Evolutionary conservation across 2,113 vertebrate genomes (phyloP).

Genomic region (Tapirus terrestris): DNA sequence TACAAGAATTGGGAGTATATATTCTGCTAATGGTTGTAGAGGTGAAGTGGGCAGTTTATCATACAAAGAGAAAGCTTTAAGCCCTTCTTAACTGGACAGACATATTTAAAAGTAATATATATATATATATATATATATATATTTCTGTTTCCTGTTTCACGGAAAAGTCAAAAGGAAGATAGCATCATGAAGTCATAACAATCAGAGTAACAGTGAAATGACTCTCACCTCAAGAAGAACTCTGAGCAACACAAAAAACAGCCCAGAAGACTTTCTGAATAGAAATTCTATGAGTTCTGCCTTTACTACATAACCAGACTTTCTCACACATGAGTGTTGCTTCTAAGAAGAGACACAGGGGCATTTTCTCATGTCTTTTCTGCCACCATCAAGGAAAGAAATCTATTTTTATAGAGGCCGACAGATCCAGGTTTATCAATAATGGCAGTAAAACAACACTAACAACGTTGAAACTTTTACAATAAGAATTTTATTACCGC

Average conservation of each 20-base stretch:
- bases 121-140: background rate
- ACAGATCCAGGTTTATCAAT: background rate
- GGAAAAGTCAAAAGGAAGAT: background rate
- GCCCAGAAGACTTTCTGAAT: background rate
- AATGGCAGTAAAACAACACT: background rate
- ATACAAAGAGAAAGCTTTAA: background rate
- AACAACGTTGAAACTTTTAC: background rate
- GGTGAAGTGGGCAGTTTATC: background rate
- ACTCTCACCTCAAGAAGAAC: background rate
- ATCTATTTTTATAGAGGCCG: background rate
- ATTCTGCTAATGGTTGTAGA: background rate
- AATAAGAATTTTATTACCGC: background rate
- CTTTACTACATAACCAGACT: background rate
- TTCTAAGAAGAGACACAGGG: background rate
- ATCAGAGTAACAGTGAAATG: background rate
- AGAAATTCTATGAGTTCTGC: background rate
- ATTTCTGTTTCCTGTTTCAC: background rate
- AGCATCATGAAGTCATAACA: background rate
- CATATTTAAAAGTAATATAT: background rate
- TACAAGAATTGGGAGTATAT: background rate
- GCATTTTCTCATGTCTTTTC: background rate
- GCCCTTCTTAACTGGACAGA: background rate
- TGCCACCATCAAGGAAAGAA: background rate
- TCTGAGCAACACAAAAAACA: background rate
- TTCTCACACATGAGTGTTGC: background rate